Conservation (phyloP, 2,888 invertebrate species). For the Patella ulyssiponensis region DNA sequence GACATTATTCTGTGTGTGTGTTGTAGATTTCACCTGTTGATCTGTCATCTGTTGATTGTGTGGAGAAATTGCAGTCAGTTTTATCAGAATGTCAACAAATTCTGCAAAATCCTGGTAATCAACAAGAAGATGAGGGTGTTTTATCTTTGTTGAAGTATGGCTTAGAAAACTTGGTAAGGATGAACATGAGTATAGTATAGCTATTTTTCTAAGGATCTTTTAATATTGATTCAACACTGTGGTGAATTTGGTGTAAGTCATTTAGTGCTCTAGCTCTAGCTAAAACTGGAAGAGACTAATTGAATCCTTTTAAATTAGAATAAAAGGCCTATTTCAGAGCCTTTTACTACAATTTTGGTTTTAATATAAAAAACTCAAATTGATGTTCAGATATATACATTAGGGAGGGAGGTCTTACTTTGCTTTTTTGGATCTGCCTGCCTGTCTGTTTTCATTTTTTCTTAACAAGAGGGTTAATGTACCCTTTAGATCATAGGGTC, state of each 20-base stretch:
- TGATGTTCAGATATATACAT: too few species aligned
- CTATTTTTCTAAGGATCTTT: neutral
- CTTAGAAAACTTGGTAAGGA: neutral
- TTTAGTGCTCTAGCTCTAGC: too few species aligned
- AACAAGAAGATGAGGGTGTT: neutral
- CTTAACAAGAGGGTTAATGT: too few species aligned
- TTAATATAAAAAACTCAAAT: too few species aligned
- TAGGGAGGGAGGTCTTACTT: neutral
- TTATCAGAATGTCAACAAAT: conserved; percentile 4
- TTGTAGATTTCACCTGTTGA: neutral
- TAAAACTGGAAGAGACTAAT: too few species aligned
- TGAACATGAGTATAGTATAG: neutral
- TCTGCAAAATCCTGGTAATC: neutral
- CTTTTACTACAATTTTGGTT: too few species aligned
- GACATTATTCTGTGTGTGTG: neutral
- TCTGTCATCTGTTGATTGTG: conserved; percentile 7
- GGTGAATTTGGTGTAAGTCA: too few species aligned
- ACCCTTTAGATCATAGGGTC: too few species aligned
- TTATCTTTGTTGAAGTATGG: neutral
- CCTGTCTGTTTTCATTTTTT: neutral
- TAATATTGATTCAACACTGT: neutral
- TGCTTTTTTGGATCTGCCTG: neutral
- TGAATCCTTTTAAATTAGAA: too few species aligned
- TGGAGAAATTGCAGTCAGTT: neutral
- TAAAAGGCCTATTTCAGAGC: too few species aligned